These are phyloP conservation scores for Acarapis woodi DNA, from an alignment of 1,140 invertebrate species.

Conservation along the genomic window DNA sequence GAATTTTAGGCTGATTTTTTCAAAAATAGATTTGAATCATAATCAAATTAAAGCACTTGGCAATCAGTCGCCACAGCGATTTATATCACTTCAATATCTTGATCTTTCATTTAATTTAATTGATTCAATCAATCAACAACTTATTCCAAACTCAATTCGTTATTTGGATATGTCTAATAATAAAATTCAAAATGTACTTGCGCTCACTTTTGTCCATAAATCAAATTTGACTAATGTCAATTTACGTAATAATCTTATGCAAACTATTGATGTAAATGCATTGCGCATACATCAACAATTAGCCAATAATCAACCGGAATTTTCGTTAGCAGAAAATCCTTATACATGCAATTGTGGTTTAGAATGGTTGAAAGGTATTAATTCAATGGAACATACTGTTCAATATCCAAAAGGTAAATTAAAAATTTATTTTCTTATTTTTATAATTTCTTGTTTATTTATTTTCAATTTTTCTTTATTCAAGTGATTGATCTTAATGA, in stretches of 20 bases:
- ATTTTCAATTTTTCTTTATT: too few relatives aligned
- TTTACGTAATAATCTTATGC: constrained; percentile 52
- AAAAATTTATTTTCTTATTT: too few relatives aligned
- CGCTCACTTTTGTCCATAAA: constrained; percentile 51
- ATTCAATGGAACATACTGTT: constrained; percentile 18
- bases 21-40: constrained; percentile 49
- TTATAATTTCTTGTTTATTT: too few relatives aligned
- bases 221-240: constrained; percentile 47
- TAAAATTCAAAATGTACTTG: constrained; percentile 39
- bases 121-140: constrained; percentile 32
- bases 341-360: constrained; percentile 63
- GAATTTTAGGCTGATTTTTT: constrained; percentile 70
- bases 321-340: constrained; percentile 58
- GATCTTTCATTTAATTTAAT: constrained; percentile 55
- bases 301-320: constrained; percentile 23
- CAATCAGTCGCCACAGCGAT: constrained; percentile 34
- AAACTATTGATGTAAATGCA: constrained; percentile 45
- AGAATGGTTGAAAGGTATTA: constrained; percentile 58
- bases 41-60: constrained; percentile 40
- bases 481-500: constrained; percentile 63
- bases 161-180: constrained; percentile 52
- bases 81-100: too few relatives aligned
- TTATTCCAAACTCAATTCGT: constrained; percentile 43
- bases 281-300: constrained; percentile 28
- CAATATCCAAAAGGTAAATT: too few relatives aligned